These are phyloP conservation scores for Alosa alosa DNA, from an alignment of 2,113 vertebrate species.

Conservation along the genomic window DNA sequence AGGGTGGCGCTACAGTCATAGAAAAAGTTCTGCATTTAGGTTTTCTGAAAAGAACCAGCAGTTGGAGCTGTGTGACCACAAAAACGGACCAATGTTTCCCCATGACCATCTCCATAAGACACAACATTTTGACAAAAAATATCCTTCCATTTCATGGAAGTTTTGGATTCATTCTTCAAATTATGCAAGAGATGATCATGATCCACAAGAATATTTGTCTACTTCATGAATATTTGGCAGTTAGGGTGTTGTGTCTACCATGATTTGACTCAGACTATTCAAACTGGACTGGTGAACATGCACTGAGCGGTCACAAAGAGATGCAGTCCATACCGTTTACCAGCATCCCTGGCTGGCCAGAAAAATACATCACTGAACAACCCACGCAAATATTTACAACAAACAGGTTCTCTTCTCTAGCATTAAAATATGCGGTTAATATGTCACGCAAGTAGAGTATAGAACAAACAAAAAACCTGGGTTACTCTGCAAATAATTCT, in stretches of 20 bases:
- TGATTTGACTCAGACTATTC: not conserved
- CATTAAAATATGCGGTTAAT: slow-evolving; percentile 2
- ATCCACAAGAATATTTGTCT: not conserved
- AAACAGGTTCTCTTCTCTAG: not conserved
- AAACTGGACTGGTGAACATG: not conserved
- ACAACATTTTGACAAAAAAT: not conserved
- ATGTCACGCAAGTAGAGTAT: slow-evolving; percentile 34
- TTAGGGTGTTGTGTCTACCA: not conserved
- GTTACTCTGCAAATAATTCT: slow-evolving; percentile 46
- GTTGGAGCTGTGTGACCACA: not conserved
- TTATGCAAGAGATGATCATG: not conserved
- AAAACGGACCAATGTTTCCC: not conserved
- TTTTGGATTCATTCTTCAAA: not conserved
- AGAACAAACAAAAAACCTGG: slow-evolving; percentile 33
- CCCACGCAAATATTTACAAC: not conserved
- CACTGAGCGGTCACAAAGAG: not conserved
- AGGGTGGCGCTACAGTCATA: not conserved
- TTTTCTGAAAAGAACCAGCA: not conserved
- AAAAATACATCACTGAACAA: not conserved
- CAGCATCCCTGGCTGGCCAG: not conserved
- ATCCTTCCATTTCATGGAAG: not conserved
- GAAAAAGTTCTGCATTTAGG: not conserved
- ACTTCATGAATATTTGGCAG: not conserved
- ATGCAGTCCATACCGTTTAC: not conserved
- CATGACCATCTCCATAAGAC: not conserved